These are phyloP conservation scores for Circaetus cinerascens DNA, from an alignment of 2,113 vertebrate genomes.

Conservation along the genomic window DNA sequence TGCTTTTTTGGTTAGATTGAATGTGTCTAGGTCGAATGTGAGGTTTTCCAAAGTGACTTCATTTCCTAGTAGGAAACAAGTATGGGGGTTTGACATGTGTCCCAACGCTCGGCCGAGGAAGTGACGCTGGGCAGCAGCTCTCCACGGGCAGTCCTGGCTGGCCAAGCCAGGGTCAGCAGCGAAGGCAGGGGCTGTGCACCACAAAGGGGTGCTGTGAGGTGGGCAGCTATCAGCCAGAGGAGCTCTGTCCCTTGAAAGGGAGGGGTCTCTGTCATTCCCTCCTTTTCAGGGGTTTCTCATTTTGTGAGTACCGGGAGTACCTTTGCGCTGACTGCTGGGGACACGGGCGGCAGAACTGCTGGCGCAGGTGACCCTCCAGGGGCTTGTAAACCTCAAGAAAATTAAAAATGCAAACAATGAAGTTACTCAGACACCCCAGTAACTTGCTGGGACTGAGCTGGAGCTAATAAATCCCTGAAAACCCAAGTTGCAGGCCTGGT, in stretches of 20 bases:
- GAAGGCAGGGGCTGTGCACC: not conserved
- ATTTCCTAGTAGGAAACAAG: slow-evolving; percentile 4
- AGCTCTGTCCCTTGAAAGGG: not conserved
- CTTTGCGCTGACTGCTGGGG: not conserved
- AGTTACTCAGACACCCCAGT: not conserved
- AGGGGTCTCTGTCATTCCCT: not conserved
- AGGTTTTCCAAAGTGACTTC: slow-evolving; percentile 12
- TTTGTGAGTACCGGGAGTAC: not conserved
- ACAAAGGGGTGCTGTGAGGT: too few relatives aligned
- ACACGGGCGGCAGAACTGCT: not conserved
- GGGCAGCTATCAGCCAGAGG: not conserved
- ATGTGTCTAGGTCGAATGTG: not conserved
- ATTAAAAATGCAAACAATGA: not conserved
- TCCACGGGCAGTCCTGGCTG: not conserved
- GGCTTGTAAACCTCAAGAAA: not conserved
- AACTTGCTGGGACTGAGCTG: not conserved
- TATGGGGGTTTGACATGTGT: not conserved
- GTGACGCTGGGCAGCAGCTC: not conserved
- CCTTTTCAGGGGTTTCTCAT: not conserved
- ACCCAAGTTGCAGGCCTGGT: not conserved
- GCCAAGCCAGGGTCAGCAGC: accelerated
- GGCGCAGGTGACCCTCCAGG: not conserved
- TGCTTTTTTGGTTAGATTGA: not conserved
- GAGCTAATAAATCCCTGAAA: not conserved
- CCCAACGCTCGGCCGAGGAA: not conserved